These are phyloP conservation scores for Poecilia gillii DNA, from an alignment of 2,797 vertebrate genomes.

Conservation along the genomic window DNA sequence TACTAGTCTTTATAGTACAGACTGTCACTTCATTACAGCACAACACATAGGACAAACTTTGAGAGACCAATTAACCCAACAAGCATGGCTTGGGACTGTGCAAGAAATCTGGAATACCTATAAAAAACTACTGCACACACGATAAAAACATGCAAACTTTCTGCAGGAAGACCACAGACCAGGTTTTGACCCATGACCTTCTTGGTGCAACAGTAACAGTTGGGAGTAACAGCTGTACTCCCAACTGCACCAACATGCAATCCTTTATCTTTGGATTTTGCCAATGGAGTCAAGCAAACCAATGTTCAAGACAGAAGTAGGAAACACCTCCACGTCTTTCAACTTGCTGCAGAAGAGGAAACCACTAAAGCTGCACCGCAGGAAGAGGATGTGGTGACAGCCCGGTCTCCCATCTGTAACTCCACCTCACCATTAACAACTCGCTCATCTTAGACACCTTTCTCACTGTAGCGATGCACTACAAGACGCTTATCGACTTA, in stretches of 20 bases:
- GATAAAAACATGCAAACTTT: neutral
- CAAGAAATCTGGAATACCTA: neutral
- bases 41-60: neutral
- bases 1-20: too few relatives aligned
- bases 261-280: neutral
- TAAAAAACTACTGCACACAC: neutral
- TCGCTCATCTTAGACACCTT: constrained; percentile 23
- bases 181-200: neutral
- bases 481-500: constrained; percentile 31
- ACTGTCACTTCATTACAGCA: neutral
- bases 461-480: constrained; percentile 22
- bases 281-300: constrained; percentile 1
- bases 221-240: neutral
- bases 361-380: constrained; percentile 5
- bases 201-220: neutral
- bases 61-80: neutral
- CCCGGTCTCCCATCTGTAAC: constrained; percentile 14
- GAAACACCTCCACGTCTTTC: constrained; percentile 9
- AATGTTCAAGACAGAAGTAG: neutral
- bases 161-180: neutral
- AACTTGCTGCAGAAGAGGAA: constrained; percentile 12
- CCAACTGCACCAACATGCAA: neutral
- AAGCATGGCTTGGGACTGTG: neutral
- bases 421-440: constrained; percentile 31
- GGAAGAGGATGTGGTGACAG: constrained; percentile 15